Base-by-base conservation (phyloP, 2,797 vertebrate species). In the Smutsia gigantea region DNA sequence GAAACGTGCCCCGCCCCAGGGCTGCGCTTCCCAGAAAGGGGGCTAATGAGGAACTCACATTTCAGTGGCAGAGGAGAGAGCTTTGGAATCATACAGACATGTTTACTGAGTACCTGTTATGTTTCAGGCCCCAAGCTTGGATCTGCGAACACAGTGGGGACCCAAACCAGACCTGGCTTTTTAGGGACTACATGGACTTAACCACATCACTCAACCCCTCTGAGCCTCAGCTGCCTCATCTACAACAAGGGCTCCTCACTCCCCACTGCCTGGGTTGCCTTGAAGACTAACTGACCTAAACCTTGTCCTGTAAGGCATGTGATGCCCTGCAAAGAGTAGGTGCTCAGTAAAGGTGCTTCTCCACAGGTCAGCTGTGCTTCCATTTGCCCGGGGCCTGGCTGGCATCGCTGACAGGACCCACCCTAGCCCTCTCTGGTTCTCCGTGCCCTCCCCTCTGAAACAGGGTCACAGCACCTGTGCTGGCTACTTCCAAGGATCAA, bases 271-370 rank as follows among this genome's bases (percentile, higher is more conserved):
- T 31, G 13, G 15, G 37, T 7, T 23, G 34, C 61, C 53, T 17
- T 2, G 2, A 69, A 71, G 59, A 53, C 9, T 7, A 31, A 42
- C 25, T 12, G 46, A 27, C 59, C 34, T 37, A 42, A 81, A 69
- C 13, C 75, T 87, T 11, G 46, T 7, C 39, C 93, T 46, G 11
- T 42, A 7, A 77, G 25, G 29, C n/a, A 9, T 6, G 75, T 15
- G 88, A 53, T 31, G 12, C 55, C 49, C 84, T 2, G 29, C 31
- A 53, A 53, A 63, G 42, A 31, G 27, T 0, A 68, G 64, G 25
- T 29, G 51, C 31, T 4, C 8, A 0, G 7, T 0, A 2, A 14
- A 42, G 2, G 17, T 23, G 19, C 29, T 19, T 27, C 59, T 12
- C 39, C 3, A 0, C 3, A 17, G 77, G 49, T n/a, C 10, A 1